Percentiles rank a stretch among this genome's conserved stretches.
Evolutionary conservation across 2,113 vertebrate species (phyloP).

Genomic region (Crypturellus undulatus): DNA sequence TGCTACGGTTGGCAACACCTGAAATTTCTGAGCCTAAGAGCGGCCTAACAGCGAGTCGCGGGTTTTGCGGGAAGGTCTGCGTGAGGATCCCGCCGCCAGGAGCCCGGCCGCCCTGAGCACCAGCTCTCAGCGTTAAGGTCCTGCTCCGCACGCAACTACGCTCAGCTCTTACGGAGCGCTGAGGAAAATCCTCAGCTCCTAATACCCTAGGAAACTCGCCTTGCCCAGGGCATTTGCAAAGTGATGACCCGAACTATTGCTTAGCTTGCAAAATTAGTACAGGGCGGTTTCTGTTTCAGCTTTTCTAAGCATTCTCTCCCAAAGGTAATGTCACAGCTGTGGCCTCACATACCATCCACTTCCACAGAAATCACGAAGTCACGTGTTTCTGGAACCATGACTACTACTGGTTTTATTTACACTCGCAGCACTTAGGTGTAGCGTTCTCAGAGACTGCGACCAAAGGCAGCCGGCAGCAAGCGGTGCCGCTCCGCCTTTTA

Average conservation of each 20-base stretch:
- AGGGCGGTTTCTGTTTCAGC: constrained; percentile 27
- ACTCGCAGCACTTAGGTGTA: not conserved
- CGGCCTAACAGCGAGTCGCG: not conserved
- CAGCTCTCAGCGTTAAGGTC: not conserved
- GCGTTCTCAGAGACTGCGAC: not conserved
- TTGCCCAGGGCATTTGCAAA: not conserved
- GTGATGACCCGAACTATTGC: not conserved
- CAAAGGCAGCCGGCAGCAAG: not conserved
- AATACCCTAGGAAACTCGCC: not conserved
- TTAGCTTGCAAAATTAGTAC: constrained; percentile 38
- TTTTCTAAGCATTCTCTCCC: not conserved
- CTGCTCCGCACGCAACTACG: not conserved
- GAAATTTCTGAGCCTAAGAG: not conserved
- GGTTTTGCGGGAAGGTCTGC: not conserved
- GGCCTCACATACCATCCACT: not conserved
- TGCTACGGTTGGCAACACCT: not conserved
- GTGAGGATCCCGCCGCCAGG: not conserved
- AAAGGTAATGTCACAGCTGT: not conserved
- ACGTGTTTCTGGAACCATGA: not conserved
- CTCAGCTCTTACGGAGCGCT: not conserved
- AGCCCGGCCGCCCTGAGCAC: not conserved
- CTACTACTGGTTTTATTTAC: not conserved
- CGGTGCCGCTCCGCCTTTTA: constrained; percentile 38
- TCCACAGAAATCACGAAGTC: not conserved
- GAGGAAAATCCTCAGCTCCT: constrained; percentile 22